phyloP scores from a whole-genome alignment of 2,888 invertebrate species.

The Oasisia sp. region DNA sequence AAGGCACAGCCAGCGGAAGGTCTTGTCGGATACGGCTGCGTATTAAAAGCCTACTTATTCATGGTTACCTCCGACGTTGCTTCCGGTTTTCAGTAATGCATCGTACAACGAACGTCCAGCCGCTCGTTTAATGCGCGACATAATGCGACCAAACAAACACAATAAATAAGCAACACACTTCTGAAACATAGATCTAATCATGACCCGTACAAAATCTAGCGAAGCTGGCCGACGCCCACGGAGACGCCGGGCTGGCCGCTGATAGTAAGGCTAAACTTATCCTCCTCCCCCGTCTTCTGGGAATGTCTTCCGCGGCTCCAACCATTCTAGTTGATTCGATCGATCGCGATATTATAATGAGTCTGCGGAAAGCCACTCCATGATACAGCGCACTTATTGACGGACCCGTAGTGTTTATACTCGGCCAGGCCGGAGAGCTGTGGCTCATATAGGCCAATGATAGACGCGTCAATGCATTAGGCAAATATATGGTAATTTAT shows the following conservation, averaged over 20 bases:
- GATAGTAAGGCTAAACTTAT: not conserved
- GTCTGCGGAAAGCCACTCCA: not conserved
- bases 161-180: not conserved
- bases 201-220: not conserved
- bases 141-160: not conserved
- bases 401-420: not conserved
- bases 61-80: not conserved
- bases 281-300: conserved; percentile 6
- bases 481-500: conserved; percentile 2
- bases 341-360: conserved; percentile 17
- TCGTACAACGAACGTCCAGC: not conserved
- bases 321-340: not conserved
- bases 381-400: not conserved
- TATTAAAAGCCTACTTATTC: not conserved
- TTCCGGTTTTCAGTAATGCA: not conserved
- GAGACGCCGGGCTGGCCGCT: not conserved
- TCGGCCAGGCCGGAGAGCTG: not conserved
- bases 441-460: not conserved
- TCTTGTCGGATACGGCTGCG: not conserved
- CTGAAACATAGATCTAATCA: not conserved
- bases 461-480: not conserved
- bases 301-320: not conserved
- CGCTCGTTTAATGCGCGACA: not conserved
- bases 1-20: not conserved
- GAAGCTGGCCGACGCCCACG: not conserved